Evolutionary conservation across 2,113 vertebrate genomes (phyloP).

Genomic region (Lontra canadensis): DNA sequence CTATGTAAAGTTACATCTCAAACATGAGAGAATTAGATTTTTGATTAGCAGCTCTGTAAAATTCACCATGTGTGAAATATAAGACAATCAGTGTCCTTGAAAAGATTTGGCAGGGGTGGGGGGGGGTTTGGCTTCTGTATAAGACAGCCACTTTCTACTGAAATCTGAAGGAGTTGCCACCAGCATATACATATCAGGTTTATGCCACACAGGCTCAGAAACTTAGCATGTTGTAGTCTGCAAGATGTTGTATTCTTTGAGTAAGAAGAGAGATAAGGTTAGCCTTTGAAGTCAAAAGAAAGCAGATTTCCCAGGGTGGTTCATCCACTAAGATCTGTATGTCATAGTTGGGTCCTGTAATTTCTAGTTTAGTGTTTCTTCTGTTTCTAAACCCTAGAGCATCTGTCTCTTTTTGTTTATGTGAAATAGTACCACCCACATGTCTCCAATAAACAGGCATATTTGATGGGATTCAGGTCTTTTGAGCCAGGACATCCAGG

Average conservation of each 20-base stretch:
- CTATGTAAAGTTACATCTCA: slow-evolving; percentile 20
- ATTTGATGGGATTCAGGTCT: slow-evolving; percentile 62
- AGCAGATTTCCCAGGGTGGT: not conserved
- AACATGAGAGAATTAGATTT: slow-evolving; percentile 26
- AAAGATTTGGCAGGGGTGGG: not conserved
- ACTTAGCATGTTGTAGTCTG: not conserved
- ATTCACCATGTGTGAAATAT: not conserved
- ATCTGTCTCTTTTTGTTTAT: slow-evolving; percentile 57
- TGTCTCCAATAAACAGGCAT: not conserved
- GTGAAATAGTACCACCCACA: slow-evolving; percentile 50
- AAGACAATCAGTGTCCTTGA: not conserved
- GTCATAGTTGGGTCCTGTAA: not conserved
- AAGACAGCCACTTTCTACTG: not conserved
- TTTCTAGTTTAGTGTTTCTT: slow-evolving; percentile 43
- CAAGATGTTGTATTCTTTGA: not conserved
- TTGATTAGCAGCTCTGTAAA: slow-evolving; percentile 46
- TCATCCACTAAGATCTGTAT: slow-evolving; percentile 16
- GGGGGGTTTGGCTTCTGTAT: not conserved
- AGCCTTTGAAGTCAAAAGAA: slow-evolving; percentile 43
- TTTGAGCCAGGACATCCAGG: slow-evolving; percentile 54
- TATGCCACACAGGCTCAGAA: not conserved
- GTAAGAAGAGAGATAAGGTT: not conserved
- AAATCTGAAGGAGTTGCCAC: not conserved
- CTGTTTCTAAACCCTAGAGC: not conserved
- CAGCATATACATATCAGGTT: not conserved